Evolutionary conservation across 2,797 vertebrate genomes (phyloP).

Genomic region (Aphelocoma californica): DNA sequence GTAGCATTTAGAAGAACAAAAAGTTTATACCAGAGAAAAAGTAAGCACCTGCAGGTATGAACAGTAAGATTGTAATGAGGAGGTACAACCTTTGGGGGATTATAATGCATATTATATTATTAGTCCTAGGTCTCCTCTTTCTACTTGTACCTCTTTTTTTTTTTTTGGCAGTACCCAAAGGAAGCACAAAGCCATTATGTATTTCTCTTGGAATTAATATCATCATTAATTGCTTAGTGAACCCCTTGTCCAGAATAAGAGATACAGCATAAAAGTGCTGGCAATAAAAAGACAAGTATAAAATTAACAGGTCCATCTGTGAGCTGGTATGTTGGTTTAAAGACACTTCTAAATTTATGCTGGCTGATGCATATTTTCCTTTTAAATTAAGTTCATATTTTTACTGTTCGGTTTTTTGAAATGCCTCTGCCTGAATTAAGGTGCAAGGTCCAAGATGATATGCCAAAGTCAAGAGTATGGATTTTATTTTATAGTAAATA

Average conservation of each 20-base stretch:
- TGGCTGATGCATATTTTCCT: background rate
- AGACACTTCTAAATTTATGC: background rate
- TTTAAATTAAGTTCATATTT: background rate
- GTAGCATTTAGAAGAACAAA: slow-evolving; percentile 7
- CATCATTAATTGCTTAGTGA: background rate
- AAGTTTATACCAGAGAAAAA: background rate
- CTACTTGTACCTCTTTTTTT: background rate
- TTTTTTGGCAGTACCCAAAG: background rate
- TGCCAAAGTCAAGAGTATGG: too few relatives aligned
- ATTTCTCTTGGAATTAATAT: background rate
- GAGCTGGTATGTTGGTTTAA: background rate
- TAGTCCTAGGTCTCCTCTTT: background rate
- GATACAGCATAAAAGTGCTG: background rate
- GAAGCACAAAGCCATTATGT: background rate
- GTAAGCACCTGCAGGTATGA: background rate
- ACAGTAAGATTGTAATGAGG: background rate
- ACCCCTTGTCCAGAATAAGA: background rate
- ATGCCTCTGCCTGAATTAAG: background rate
- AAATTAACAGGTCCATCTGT: background rate
- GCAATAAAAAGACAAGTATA: background rate
- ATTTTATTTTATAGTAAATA: too few relatives aligned
- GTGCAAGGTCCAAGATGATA: too few relatives aligned
- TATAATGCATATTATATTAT: background rate
- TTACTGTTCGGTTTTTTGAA: background rate
- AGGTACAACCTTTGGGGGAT: background rate